phyloP scores from a whole-genome alignment of 1,140 invertebrate genomes.

The Caenorhabditis tropicalis region DNA sequence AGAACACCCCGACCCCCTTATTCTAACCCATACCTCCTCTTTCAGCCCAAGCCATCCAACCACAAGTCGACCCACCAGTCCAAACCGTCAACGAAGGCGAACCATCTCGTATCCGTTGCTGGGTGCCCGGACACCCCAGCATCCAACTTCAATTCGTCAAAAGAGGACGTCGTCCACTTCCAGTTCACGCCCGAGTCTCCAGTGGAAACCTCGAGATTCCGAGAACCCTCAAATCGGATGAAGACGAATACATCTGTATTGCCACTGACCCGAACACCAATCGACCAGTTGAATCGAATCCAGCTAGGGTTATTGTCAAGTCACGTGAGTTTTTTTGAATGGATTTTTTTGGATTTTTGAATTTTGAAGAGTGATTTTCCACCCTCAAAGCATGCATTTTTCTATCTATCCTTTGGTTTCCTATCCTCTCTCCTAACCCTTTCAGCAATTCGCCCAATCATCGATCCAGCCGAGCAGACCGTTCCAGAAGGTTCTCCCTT shows the following conservation, averaged over 20 bases:
- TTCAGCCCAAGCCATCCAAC: slow-evolving; percentile 56
- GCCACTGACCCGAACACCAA: slow-evolving; percentile 64
- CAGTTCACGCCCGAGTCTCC: slow-evolving; percentile 46
- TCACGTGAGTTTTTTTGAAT: slow-evolving; percentile 49
- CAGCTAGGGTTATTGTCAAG: slow-evolving; percentile 63
- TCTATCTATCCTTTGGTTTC: background rate
- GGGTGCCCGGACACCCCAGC: slow-evolving; percentile 63
- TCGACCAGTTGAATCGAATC: slow-evolving; percentile 60
- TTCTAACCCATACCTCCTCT: too few relatives aligned
- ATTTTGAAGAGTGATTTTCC: background rate
- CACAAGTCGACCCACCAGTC: slow-evolving; percentile 54
- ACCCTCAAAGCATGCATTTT: background rate
- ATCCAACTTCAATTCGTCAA: slow-evolving; percentile 51
- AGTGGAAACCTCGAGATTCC: slow-evolving; percentile 56
- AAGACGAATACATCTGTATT: slow-evolving; percentile 62
- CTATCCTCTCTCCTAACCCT: background rate
- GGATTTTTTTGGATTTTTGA: background rate
- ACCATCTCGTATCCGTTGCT: slow-evolving; percentile 62
- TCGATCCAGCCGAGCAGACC: slow-evolving; percentile 68
- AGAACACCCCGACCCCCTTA: too few relatives aligned
- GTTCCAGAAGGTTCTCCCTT: slow-evolving; percentile 62
- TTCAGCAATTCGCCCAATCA: slow-evolving; percentile 59
- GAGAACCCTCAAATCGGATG: slow-evolving; percentile 49
- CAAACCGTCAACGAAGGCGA: slow-evolving; percentile 63
- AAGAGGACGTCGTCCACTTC: slow-evolving; percentile 46